Evolutionary conservation across 2,113 vertebrate species (phyloP), one percentile per base, ranked within the genome.

Genomic region (Tursiops truncatus): DNA sequence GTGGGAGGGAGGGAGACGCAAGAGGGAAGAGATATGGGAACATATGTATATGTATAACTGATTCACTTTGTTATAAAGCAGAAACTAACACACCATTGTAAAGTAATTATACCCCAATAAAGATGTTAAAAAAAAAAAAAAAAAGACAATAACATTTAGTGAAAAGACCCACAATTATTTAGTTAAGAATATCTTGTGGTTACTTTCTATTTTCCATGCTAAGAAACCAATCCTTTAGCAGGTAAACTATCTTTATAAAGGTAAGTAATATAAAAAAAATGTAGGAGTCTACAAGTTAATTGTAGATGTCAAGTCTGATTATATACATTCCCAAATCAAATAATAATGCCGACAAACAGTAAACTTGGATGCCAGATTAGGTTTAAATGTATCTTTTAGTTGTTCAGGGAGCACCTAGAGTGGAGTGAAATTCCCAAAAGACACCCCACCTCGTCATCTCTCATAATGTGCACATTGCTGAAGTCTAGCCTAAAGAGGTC

Each of bases 171-270:
- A 8, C 13, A 93, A n/a, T 18, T 91, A 38, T 63, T 81, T 13
- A 11, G 11, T 62, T 28, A 79, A 73, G n/a, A 89, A 89, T 23
- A 47, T 92, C 28, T 88, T 93, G 36, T 58, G 38, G 17, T 58
- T 89, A 80, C 17, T 92, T 73, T 23, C 47, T 81, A 25, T 86
- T 93, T 95, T 91, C 36, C 60, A 97, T 77, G 38, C 23, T 36
- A 87, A 67, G 18, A 88, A 96, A 94, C 2, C 5, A 94, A 14
- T 60, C 2, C 8, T 36, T 91, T n/a, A 79, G 28, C 13, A 92
- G 7, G 15, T 25, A 74, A 90, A 74, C 36, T 56, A 62, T 62
- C 36, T 63, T 77, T 41, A 17, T 68, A 88, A 80, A 93, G 21
- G 1, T 71, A 97, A 76, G 50, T 73, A 81, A 81, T 77, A 67